Evolutionary conservation across 2,888 invertebrate species (phyloP), one percentile per base, ranked within the genome.

Genomic region (Tenthredo mesomela): DNA sequence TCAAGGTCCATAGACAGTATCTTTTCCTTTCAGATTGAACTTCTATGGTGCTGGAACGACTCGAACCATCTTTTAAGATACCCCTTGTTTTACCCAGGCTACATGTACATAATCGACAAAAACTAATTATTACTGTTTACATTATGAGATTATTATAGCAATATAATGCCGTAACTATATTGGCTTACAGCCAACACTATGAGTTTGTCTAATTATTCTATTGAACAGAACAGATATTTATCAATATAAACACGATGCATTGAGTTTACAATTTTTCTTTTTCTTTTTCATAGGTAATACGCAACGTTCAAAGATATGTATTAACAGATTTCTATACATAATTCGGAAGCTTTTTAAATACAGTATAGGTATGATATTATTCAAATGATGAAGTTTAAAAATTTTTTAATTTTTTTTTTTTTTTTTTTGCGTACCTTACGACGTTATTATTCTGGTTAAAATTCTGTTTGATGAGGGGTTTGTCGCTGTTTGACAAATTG

Each of bases 1-100:
- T 96, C 15, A 97, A 94, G 0, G 96, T 96, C 98, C 98, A 98
- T 90, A 98, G 93, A 29, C 92, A 93, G 80, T 93, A 92, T 29
- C 91, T 90, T 84, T 89, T 92, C 73, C 90, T 91, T 67, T 88
- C 88, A 21, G 88, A 88, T 86, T n/a, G 85, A 78, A 18, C 82
- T 83, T 78, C 86, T 83, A 47, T 6, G 10, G n/a, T 70, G 70
- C 82, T 82, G 5, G 80, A 78, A 43, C 37, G 65, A 15, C 21
- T 82, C 6, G 84, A 70, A 71, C 58, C 40, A 54, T 71, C 80
- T 40, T 85, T 85, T 25, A 80, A 47, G 2, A 82, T 85, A 2
- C 84, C 82, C n/a, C 80, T 75, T 18, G 75, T 25, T 29, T 85
- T 85, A 70, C 80, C 84, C 4, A 50, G 15, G 40, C 84, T 85